Evolutionary conservation across 1,140 invertebrate genomes (phyloP).

Genomic region (Latrodectus geometricus): DNA sequence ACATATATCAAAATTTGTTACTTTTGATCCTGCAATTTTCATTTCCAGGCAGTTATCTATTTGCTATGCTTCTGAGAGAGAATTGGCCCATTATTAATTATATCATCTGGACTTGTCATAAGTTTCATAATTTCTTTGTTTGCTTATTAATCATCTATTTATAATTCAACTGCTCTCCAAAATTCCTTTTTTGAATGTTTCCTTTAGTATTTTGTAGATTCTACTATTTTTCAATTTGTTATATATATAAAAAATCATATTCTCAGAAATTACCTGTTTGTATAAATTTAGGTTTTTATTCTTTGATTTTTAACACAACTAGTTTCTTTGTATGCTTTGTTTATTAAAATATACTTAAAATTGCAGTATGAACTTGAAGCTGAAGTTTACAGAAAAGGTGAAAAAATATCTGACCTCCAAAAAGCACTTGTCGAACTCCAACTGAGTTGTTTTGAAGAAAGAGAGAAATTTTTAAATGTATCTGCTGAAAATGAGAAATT

Average conservation of each 20-base stretch:
- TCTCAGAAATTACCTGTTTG: not conserved
- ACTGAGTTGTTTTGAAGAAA: slow-evolving; percentile 47
- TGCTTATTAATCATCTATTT: no score
- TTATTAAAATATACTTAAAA: not conserved
- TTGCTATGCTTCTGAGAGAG: no score
- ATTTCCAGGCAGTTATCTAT: no score
- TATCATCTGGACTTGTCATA: no score
- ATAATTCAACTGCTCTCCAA: no score
- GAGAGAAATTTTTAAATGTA: slow-evolving; percentile 31
- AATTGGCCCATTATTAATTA: no score
- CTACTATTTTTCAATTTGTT: not conserved
- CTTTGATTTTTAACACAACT: not conserved
- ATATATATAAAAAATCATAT: not conserved
- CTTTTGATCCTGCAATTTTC: no score
- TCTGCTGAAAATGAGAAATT: slow-evolving; percentile 46
- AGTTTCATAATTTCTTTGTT: no score
- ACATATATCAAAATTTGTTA: no score
- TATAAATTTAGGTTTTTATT: not conserved
- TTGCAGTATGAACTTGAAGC: slow-evolving; percentile 46
- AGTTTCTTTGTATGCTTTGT: not conserved
- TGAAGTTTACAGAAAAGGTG: slow-evolving; percentile 36
- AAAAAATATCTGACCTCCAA: slow-evolving; percentile 52
- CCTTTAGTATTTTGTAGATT: not conserved
- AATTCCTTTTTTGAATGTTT: not conserved
- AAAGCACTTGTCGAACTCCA: slow-evolving; percentile 48